Evolutionary conservation across 2,797 vertebrate genomes (phyloP).

Genomic region (Apogon talboti): DNA sequence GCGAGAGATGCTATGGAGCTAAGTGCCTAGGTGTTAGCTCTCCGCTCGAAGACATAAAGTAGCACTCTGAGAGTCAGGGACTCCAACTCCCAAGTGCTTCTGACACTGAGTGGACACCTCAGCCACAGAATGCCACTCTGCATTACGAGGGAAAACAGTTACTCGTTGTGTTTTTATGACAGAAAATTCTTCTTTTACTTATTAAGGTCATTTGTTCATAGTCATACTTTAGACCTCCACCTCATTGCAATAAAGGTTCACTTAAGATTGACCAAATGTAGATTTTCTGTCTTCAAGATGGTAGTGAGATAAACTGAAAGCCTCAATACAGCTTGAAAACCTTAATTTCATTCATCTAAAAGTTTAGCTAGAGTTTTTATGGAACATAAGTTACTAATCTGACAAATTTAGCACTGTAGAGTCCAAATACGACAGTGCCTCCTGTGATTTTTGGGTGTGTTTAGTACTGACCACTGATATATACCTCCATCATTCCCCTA

Average conservation of each 20-base stretch:
- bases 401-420: no score
- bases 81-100: conserved; percentile 61
- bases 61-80: conserved; percentile 73
- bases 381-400: no score
- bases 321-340: no score
- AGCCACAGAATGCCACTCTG: conserved; percentile 59
- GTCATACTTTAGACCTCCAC: background rate
- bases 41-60: conserved; percentile 76
- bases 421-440: no score
- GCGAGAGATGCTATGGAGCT: conserved; percentile 75
- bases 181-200: conserved; percentile 2
- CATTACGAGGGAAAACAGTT: conserved; percentile 65
- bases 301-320: background rate
- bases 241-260: background rate
- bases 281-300: background rate
- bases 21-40: conserved; percentile 79
- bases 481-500: no score
- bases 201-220: background rate
- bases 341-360: no score
- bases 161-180: conserved; percentile 18
- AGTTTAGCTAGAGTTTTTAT: no score
- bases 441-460: no score
- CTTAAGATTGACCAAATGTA: background rate
- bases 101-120: conserved; percentile 73
- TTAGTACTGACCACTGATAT: no score